A percentile compares a stretch with the other conserved stretches of the same genome.
phyloP scores from a whole-genome alignment of 2,888 invertebrate genomes.

The Protodeltote pygarga region DNA sequence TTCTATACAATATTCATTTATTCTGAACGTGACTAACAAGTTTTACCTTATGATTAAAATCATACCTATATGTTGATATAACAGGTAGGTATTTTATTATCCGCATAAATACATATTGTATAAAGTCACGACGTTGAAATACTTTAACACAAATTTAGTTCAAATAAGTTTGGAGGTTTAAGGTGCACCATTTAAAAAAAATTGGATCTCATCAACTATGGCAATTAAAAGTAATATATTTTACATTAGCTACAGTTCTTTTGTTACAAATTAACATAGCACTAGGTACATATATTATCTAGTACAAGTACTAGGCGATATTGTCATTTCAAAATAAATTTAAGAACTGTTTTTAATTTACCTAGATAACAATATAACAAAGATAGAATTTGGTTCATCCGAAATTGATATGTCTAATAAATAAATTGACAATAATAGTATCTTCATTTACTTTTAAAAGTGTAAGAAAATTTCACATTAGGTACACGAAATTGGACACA shows the following conservation, averaged over 20 bases:
- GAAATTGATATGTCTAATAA: conserved; percentile 46
- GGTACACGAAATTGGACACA: conserved; percentile 1
- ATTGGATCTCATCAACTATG: neutral
- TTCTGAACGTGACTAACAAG: conserved; percentile 7
- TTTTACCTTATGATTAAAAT: too few relatives aligned
- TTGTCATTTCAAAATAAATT: too few relatives aligned
- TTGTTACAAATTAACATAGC: too few relatives aligned
- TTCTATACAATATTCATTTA: neutral
- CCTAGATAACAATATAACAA: neutral
- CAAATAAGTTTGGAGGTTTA: neutral
- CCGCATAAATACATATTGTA: too few relatives aligned
- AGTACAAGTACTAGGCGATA: too few relatives aligned
- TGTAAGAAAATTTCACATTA: conserved; percentile 1
- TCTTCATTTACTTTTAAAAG: neutral
- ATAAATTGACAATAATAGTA: conserved; percentile 44
- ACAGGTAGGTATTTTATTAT: too few relatives aligned
- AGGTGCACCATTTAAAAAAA: too few relatives aligned
- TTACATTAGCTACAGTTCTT: too few relatives aligned
- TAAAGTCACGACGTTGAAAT: neutral
- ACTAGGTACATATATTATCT: too few relatives aligned
- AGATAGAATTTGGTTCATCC: conserved; percentile 9
- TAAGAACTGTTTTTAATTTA: too few relatives aligned
- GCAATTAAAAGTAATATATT: too few relatives aligned
- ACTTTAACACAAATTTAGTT: neutral
- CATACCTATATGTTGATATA: too few relatives aligned